Evolutionary conservation across 1,140 invertebrate species (phyloP), one percentile per base, ranked within the genome.

Genomic region (Cotesia glomerata): DNA sequence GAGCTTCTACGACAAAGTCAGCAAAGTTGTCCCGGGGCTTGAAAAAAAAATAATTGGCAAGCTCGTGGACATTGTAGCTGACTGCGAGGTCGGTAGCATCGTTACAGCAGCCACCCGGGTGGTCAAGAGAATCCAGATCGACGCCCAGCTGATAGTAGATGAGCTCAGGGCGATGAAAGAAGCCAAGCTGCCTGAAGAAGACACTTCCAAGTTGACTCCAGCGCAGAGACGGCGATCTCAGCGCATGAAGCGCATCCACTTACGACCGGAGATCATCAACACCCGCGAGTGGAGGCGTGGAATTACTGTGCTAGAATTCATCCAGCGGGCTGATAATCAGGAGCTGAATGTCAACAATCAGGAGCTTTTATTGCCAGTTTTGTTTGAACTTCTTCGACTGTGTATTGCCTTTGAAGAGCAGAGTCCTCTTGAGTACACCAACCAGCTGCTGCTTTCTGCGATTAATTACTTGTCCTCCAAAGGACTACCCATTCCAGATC

Each of bases 391-490:
- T n/a, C 82, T 98, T 5, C 92, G 93, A 75, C 91, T 91, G 75
- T 95, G 93, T 80, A 87, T 95, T 70, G 89, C 91, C 69, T 91
- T 95, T 72, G 94, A 97, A 76, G 92, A 95, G 77, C 94, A 96
- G 77, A 90, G 90, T 18, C 90, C 92, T n/a, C 90, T 95, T 0
- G 96, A 98, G 83, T 97, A 98, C 80, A 90, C 93, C 0, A 97
- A 97, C 84, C 96, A 98, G 80, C 82, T 97, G 9, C 87, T 96
- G 18, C 83, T 98, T 0, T 92, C 94, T 0, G 90, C 90, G n/a
- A 87, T 97, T 7, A 87, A 94, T 80, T 90, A 94, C 79, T 84
- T 93, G 2, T 81, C 88, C 8, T 77, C 45, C 56, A 87, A 90
- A 3, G 84, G 85, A 66, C 69, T 90, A 61, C 82, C 88, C 66